These are phyloP conservation scores for Orthonevra nobilis DNA, from an alignment of 2,888 invertebrate species.

Conservation along the genomic window DNA sequence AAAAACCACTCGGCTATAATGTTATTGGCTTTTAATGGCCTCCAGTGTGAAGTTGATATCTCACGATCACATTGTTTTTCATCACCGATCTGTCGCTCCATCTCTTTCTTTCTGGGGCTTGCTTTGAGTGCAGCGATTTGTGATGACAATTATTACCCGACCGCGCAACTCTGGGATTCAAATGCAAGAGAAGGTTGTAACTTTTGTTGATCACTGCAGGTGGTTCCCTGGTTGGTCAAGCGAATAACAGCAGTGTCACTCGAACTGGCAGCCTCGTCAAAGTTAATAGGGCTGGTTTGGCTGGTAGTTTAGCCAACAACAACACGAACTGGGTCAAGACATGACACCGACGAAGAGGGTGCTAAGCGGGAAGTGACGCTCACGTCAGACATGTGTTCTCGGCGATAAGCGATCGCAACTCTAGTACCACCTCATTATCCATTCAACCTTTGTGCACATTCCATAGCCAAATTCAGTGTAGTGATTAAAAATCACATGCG, in stretches of 20 bases:
- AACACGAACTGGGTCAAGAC: constrained; percentile 37
- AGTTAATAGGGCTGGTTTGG: constrained; percentile 42
- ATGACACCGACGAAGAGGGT: constrained; percentile 14
- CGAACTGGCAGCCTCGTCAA: constrained; percentile 42
- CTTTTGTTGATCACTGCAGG: constrained; percentile 52
- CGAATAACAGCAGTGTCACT: constrained; percentile 27
- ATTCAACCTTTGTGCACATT: constrained; percentile 67
- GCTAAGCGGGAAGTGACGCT: constrained; percentile 24
- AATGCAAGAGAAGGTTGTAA: constrained; percentile 48
- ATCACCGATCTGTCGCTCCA: constrained; percentile 46
- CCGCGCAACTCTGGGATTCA: constrained; percentile 20
- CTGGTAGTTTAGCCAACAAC: constrained; percentile 6
- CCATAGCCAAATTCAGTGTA: constrained; percentile 45
- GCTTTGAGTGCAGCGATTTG: constrained; percentile 27
- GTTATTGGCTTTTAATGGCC: constrained; percentile 63
- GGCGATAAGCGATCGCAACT: constrained; percentile 40
- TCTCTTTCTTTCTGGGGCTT: not conserved
- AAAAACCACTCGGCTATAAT: constrained; percentile 32
- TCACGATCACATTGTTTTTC: constrained; percentile 58
- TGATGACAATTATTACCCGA: constrained; percentile 56
- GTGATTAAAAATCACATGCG: constrained; percentile 64
- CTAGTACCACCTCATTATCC: constrained; percentile 50
- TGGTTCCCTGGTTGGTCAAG: constrained; percentile 36
- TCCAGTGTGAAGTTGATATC: constrained; percentile 55
- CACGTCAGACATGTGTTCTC: constrained; percentile 51